Base-by-base conservation (phyloP, 2,113 vertebrate species). In the Prunella fulvescens region DNA sequence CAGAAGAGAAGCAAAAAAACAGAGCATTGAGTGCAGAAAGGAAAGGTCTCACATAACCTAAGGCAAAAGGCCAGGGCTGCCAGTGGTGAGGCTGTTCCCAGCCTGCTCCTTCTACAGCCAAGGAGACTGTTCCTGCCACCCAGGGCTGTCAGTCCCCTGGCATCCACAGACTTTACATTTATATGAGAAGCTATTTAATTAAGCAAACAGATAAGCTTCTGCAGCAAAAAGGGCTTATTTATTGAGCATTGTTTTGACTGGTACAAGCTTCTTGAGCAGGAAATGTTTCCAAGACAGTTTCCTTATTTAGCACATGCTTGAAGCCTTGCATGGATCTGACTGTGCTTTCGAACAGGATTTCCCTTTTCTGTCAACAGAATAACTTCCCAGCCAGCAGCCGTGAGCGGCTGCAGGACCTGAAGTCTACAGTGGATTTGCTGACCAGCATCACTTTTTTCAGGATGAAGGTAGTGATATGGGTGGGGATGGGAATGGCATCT, bases 361-460 rank as follows among this genome's bases (percentile, higher is more conserved):
- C 94, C 81, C 33, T 96, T 97, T 95, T 61, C 81, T 97, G 47
- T 93, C 65, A 47, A 91, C 96, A 99, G 99, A 99, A 99, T 96
- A 99, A 99, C 96, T 99, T 99, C 80, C 99, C 99, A 73, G 99
- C 99, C 90, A 99, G 99, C 97, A 99, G 96, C 94, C 98, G 98
- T 10, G 99, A 99, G 11, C 97, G 99, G 22, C 98, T 99, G 82
- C 99, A 99, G 92, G 99, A 99, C 95, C 97, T 99, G 71, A 99
- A 99, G 94, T 99, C 99, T 64, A 99, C 99, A 1, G 99, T 99
- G 91, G 99, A 99, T 96, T 98, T 99, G 83, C 98, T 99, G 87
- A 99, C 99, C 92, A 99, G 99, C 98, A 99, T 99, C 97, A 99
- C 99, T 6, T 99, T 99, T 97, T 99, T 99, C 97, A 98, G 99